These are phyloP conservation scores for Aradophagus sp. DNA, from an alignment of 1,140 invertebrate species.

Conservation along the genomic window DNA sequence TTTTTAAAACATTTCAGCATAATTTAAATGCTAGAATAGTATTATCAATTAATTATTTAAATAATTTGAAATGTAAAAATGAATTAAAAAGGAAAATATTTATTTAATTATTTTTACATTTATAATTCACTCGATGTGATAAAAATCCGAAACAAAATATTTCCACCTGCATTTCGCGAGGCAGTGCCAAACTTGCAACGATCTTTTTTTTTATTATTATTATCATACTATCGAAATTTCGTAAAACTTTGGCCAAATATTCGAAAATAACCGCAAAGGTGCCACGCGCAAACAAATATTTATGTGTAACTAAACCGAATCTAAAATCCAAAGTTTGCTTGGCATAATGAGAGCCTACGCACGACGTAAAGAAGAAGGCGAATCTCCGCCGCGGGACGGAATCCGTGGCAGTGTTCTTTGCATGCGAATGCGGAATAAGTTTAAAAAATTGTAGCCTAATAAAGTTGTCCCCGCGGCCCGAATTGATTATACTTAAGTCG, in stretches of 20 bases:
- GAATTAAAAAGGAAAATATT: constrained; percentile 3
- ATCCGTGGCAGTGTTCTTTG: constrained; percentile 37
- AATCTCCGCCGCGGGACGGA: constrained; percentile 8
- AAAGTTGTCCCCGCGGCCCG: constrained; percentile 46
- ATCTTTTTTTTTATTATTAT: too few relatives aligned
- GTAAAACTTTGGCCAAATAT: constrained; percentile 14
- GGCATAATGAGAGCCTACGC: constrained; percentile 27
- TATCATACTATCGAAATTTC: constrained; percentile 2
- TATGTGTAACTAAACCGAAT: constrained; percentile 30
- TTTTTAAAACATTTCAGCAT: too few relatives aligned
- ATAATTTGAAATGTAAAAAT: not conserved
- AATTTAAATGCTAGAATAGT: too few relatives aligned
- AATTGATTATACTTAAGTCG: constrained; percentile 53
- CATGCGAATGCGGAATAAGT: constrained; percentile 51
- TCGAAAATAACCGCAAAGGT: constrained; percentile 19
- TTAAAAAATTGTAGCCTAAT: constrained; percentile 58
- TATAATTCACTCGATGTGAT: too few relatives aligned
- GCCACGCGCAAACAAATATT: constrained; percentile 40
- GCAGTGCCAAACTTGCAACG: too few relatives aligned
- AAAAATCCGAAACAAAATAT: too few relatives aligned
- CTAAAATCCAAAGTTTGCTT: constrained; percentile 46
- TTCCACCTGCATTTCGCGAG: too few relatives aligned
- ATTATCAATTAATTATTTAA: constrained; percentile 2
- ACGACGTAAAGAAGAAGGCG: constrained; percentile 2
- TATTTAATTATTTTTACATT: not conserved